Base-by-base conservation (phyloP, 1,140 invertebrate genomes). In the Argopecten irradians region DNA sequence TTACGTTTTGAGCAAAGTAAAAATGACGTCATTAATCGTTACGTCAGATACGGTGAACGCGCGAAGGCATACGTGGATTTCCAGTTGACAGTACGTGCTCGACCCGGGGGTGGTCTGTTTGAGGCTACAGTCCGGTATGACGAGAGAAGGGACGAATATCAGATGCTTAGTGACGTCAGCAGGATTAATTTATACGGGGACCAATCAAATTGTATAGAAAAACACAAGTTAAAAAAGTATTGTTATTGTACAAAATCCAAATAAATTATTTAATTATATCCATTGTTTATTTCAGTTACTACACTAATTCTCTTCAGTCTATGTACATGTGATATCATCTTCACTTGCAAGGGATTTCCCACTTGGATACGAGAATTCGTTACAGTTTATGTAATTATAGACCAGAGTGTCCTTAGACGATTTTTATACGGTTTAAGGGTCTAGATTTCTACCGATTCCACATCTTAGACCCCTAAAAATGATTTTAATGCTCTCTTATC, bases 181-280 rank as follows among this genome's bases (percentile, higher is more conserved):
- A 89, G 95, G 9, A 95, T 94, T 33, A 95, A 95, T 83, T 89
- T 89, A 34, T 95, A 95, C 86, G 94, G 93, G 0, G 87, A 92
- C 33, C 94, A 95, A 83, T 93, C 94, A 1, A 71, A 89, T 13
- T 95, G 95, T 90, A 92, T 95, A 33, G 86, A 93, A 13, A 89
- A 90, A 41, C 92, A 92, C 71, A 90, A 89, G 85, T 90, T 95
- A 34, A 94, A 94, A 90, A 95, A 94, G 87, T 94, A 93, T 89
- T 95, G 95, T 89, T 94, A 92, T 28, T 95, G 95, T 92, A 90
- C 88, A 88, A 84, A 71, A 16, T n/a, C 22, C 13, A 1, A 71
- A 71, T 71, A 71, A 71, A 71, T 71, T 71, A 71, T 71, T 71
- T n/a, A n/a, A n/a, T n/a, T n/a, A n/a, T n/a, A n/a, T n/a, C n/a